Conservation (phyloP, 2,888 invertebrate genomes). For the Pollenia griseotomentosa region DNA sequence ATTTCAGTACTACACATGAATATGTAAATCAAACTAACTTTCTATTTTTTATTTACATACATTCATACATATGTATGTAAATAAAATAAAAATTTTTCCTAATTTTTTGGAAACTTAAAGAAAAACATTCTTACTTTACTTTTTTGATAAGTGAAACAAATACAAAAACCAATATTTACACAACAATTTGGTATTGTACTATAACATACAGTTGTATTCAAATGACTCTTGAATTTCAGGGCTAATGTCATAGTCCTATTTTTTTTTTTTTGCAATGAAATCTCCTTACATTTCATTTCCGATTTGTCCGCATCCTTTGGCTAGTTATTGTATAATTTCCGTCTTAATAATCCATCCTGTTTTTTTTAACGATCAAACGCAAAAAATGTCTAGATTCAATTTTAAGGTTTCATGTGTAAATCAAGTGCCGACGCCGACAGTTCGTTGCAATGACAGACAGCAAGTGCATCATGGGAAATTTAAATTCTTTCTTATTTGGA, state of each 20-base stretch:
- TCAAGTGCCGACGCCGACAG: not conserved
- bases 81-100: not conserved
- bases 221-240: conserved; percentile 42
- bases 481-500: conserved; percentile 22
- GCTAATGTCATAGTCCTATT: conserved; percentile 48
- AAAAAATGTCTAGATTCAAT: conserved; percentile 15
- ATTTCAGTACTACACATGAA: not conserved
- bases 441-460: conserved; percentile 28
- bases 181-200: too few species aligned
- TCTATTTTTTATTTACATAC: too few species aligned
- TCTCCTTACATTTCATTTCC: conserved; percentile 65
- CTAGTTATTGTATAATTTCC: conserved; percentile 71
- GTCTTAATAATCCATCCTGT: conserved; percentile 43
- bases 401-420: conserved; percentile 29
- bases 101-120: not conserved
- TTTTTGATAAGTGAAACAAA: too few species aligned
- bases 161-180: too few species aligned
- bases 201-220: not conserved
- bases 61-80: too few species aligned
- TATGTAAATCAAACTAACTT: too few species aligned
- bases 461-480: conserved; percentile 35
- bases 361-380: conserved; percentile 22
- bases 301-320: conserved; percentile 69
- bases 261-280: conserved; percentile 14
- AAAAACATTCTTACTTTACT: not conserved